Base-by-base conservation (phyloP, 1,140 invertebrate genomes). In the Plutomurus gul region DNA sequence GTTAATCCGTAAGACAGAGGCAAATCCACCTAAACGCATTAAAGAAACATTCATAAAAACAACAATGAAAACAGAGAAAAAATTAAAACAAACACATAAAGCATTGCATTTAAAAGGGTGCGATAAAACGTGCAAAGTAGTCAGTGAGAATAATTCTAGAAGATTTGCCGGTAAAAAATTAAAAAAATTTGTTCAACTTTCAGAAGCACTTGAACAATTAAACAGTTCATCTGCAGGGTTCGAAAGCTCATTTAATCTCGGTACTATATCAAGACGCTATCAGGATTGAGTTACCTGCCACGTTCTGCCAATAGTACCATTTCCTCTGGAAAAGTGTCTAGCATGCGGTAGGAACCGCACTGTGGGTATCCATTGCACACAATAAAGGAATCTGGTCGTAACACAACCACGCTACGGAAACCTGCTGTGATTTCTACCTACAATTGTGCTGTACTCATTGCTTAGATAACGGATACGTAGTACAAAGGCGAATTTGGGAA, bases 1-100 rank as follows among this genome's bases (percentile, higher is more conserved):
- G 92, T 91, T 76, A 98, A 88, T 1, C 96, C 96, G 86, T 98
- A 98, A 8, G 95, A 97, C 3, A 98, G 87, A 0, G 96, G 96
- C 8, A 98, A 91, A 86, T 99, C 96, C 51, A 95, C 92, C 82
- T 83, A 30, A 25, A 56, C n/a, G 25, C 16, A 3, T 51, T 0
- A 73, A 11, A 78, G 43, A 36, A 75, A 75, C 18, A n/a, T 37
- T 10, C 39, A 43, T 13, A 3, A 3, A 2, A 43, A 43, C 7
- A 13, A 43, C 39, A 2, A 10, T 3, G 7, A 43, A 43, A n/a
- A 8, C n/a, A 3, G 2, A 43, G 39, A 43, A 43, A 43, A 2
- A 43, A 1, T 13, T 13, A 43, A 43, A 43, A 8, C 2, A 43
- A 43, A 13, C 2, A 43, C n/a, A 13, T 43, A 8, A 8, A 43